phyloP scores from a whole-genome alignment of 2,113 vertebrate genomes.

The Mus spicilegus region DNA sequence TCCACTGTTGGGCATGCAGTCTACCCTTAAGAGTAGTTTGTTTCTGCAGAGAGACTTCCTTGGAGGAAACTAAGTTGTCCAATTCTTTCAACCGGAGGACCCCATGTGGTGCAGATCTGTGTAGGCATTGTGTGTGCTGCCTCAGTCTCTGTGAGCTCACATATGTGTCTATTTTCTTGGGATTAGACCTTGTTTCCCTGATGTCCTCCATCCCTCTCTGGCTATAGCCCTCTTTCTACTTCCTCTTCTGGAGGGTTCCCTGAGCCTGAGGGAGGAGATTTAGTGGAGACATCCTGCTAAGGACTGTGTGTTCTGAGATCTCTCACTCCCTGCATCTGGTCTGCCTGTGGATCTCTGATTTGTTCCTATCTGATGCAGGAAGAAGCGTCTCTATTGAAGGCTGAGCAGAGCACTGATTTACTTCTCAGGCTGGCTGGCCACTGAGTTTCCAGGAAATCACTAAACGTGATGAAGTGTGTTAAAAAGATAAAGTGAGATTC shows the following conservation, averaged over 20 bases:
- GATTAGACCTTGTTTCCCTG: neutral
- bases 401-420: neutral
- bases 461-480: slow-evolving; percentile 4
- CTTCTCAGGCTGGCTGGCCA: neutral
- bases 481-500: slow-evolving; percentile 26
- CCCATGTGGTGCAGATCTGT: neutral
- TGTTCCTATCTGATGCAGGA: neutral
- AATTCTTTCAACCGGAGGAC: neutral
- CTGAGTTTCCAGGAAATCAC: neutral
- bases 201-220: too few species aligned
- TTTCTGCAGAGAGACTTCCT: neutral
- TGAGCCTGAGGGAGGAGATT: neutral
- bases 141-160: neutral
- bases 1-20: neutral
- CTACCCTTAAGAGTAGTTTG: neutral
- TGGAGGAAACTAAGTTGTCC: neutral
- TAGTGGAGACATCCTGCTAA: neutral
- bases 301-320: neutral
- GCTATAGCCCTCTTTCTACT: neutral
- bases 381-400: neutral
- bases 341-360: neutral
- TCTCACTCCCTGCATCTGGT: neutral
- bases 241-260: neutral
- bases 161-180: too few species aligned
- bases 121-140: neutral